Evolutionary conservation across 2,797 vertebrate species (phyloP).

Genomic region (Streptopelia turtur): DNA sequence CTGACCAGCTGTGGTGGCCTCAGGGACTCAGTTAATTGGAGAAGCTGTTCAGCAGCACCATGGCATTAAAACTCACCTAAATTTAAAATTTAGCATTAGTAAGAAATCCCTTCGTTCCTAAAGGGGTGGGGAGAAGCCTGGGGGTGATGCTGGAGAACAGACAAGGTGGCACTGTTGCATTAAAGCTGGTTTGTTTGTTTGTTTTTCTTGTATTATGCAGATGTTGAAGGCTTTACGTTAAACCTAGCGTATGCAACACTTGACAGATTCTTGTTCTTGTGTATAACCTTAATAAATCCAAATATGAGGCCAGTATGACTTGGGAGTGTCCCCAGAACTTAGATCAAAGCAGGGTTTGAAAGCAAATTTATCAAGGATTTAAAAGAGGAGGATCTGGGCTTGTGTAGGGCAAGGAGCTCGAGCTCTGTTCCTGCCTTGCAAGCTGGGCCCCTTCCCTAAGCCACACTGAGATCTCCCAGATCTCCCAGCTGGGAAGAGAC

Average conservation of each 20-base stretch:
- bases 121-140: neutral
- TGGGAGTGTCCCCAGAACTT: neutral
- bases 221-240: neutral
- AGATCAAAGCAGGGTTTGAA: neutral
- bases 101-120: neutral
- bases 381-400: neutral
- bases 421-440: neutral
- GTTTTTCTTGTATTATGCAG: neutral
- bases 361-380: neutral
- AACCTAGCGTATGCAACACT: neutral
- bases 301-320: neutral
- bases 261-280: neutral
- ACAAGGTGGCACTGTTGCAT: neutral
- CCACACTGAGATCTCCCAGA: neutral
- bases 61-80: neutral
- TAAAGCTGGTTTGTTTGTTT: neutral
- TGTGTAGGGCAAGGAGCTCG: fast-evolving
- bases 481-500: neutral
- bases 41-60: neutral
- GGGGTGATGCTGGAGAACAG: neutral
- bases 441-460: neutral
- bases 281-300: neutral
- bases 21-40: neutral
- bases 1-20: neutral
- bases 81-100: neutral